Conservation (phyloP, 2,113 vertebrate genomes). For the Malurus elegans region DNA sequence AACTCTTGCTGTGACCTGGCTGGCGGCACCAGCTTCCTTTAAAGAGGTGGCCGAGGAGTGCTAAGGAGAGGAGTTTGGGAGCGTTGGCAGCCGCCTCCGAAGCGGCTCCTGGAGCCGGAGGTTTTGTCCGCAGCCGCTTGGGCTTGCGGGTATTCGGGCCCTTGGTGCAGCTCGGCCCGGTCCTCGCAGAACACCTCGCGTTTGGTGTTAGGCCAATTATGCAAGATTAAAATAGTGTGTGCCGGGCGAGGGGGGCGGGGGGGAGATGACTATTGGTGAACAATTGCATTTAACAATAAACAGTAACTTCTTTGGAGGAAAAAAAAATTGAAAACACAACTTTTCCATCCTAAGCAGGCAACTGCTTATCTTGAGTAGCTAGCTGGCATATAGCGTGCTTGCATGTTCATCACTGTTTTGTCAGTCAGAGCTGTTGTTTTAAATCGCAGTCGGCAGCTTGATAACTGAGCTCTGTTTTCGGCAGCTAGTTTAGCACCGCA, state of each 20-base stretch:
- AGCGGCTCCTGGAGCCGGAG: neutral
- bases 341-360: neutral
- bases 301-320: neutral
- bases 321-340: accelerated
- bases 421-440: neutral
- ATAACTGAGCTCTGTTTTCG: neutral
- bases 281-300: neutral
- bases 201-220: accelerated
- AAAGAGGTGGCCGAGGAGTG: accelerated
- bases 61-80: neutral
- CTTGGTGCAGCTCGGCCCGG: neutral
- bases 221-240: neutral
- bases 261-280: accelerated
- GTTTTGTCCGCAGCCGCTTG: accelerated
- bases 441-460: neutral
- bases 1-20: neutral
- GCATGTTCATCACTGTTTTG: neutral
- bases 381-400: neutral
- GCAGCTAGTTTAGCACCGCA: neutral
- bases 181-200: accelerated
- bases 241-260: too few species aligned
- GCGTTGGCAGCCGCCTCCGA: accelerated
- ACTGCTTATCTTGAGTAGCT: neutral
- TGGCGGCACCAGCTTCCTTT: neutral
- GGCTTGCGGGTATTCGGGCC: neutral